A percentile compares a stretch with the other conserved stretches of the same genome.
These are phyloP conservation scores for Setophaga kirtlandii DNA, from an alignment of 2,113 vertebrate species.

Conservation along the genomic window DNA sequence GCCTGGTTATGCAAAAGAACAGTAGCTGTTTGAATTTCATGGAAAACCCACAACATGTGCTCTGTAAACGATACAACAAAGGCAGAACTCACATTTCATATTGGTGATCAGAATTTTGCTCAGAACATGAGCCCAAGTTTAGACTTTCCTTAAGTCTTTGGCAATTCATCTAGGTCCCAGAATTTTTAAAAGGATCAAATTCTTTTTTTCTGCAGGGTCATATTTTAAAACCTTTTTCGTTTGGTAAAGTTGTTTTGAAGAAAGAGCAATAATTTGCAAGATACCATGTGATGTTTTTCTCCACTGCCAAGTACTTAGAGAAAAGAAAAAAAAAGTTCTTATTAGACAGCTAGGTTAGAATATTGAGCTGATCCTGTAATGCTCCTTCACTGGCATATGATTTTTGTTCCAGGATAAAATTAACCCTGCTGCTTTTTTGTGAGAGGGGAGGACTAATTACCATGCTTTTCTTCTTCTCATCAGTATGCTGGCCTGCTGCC, in stretches of 20 bases:
- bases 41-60: not conserved
- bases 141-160: not conserved
- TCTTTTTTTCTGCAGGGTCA: not conserved
- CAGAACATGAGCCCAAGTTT: not conserved
- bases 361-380: not conserved
- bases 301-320: not conserved
- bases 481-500: not conserved
- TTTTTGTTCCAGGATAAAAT: slow-evolving; percentile 17
- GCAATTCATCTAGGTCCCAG: not conserved
- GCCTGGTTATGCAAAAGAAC: not conserved
- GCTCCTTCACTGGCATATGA: not conserved
- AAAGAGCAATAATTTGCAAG: not conserved
- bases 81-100: not conserved
- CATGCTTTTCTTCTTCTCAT: not conserved
- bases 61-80: not conserved
- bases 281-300: not conserved
- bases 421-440: not conserved
- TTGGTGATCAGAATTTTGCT: not conserved
- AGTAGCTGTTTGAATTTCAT: not conserved
- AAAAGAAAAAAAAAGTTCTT: not conserved
- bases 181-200: not conserved
- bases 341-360: not conserved
- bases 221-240: not conserved
- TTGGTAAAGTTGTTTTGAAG: not conserved
- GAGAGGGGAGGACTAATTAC: slow-evolving; percentile 26